Base-by-base conservation (phyloP, 1,140 invertebrate genomes). In the Rhyzopertha dominica region DNA sequence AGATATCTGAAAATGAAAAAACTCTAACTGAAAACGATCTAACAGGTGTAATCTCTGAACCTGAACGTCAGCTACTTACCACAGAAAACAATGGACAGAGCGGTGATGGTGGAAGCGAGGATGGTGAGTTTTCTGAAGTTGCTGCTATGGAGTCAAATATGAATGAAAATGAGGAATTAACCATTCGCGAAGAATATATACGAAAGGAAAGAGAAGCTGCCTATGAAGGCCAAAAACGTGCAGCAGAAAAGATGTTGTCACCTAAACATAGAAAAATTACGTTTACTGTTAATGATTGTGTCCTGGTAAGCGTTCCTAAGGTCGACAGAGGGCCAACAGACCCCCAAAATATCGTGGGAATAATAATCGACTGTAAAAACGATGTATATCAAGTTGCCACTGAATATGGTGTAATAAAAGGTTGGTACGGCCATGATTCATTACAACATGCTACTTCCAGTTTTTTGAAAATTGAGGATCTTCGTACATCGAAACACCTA, bases 351-450 rank as follows among this genome's bases (percentile, higher is more conserved):
- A 23, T 59, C 3, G 32, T 55, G 20, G 53, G 54, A 40, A 52
- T 46, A 40, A 35, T 59, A 13, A 14, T 54, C 34, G 42, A 50
- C 8, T 48, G 47, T 24, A 40, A 13, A 19, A 54, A 56, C 45
- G 45, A 41, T 12, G 38, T 58, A 29, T 58, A 56, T 30, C 30
- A 52, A 58, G 53, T 58, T 43, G 56, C 53, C 25, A 59, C 51
- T 20, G 17, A 18, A 14, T 47, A 50, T 45, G 50, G 50, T 1
- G 8, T 51, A n/a, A 49, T 60, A 28, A 56, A 53, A 19, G 46
- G 54, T 23, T 59, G 54, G 58, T 36, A n/a, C n/a, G n/a, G n/a
- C n/a, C n/a, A n/a, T n/a, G n/a, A n/a, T n/a, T n/a, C n/a, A n/a
- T n/a, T n/a, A n/a, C n/a, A n/a, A n/a, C n/a, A n/a, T n/a, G n/a